Base-by-base conservation (phyloP, 1,140 invertebrate genomes). In the Megalopta genalis region DNA sequence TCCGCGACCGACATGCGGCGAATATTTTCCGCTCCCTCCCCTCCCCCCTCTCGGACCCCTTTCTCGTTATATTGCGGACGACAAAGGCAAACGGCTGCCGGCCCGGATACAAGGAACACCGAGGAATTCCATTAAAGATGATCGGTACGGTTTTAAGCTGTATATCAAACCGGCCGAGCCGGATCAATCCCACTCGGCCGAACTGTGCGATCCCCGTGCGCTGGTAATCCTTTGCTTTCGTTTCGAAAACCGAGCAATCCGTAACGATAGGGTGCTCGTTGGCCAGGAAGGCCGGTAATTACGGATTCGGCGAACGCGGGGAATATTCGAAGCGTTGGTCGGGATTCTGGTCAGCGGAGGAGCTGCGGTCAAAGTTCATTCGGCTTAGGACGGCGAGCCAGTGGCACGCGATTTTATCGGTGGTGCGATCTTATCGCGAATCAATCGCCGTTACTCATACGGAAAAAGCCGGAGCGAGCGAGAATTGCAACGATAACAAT, bases 341-440 rank as follows among this genome's bases (percentile, higher is more conserved):
- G 64, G 54, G 4, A 67, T 77, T 46, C 59, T 63, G 52, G 46
- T 18, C 21, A 1, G 32, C 60, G 32, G 73, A 67, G 63, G 67
- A 39, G 46, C 42, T 57, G 49, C 46, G 63, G 72, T 81, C 79
- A 81, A 81, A 68, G 65, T 54, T 52, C n/a, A 59, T 46, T 62
- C 63, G 21, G 62, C 64, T 9, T 60, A 70, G 23, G 63, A 16
- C 37, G 25, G 18, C 21, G 42, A 12, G 39, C 54, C 25, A 57
- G 18, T n/a, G 62, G 57, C 18, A 81, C 49, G 16, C 10, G 16
- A 57, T 32, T 32, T 32, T 72, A 83, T 71, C 80, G 49, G 1
- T 54, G 63, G 60, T 3, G 18, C 49, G 78, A 79, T 79, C 70
- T 71, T 84, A 83, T 83, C n/a, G n/a, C n/a, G n/a, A n/a, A n/a